Percentiles rank a stretch among this genome's conserved stretches.
Evolutionary conservation across 2,797 vertebrate species (phyloP).

Genomic region (Limosa lapponica): DNA sequence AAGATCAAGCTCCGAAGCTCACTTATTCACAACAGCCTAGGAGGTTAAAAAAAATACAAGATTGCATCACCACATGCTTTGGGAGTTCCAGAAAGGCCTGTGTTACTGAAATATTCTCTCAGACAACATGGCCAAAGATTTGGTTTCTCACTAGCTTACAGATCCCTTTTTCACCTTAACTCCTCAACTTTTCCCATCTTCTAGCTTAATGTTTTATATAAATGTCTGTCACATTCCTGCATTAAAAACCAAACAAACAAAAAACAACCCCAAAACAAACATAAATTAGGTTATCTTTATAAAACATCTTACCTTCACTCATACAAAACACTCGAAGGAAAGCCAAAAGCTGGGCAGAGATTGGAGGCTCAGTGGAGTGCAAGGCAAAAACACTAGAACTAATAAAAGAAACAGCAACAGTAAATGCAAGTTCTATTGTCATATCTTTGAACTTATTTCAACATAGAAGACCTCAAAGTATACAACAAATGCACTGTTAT

Average conservation of each 20-base stretch:
- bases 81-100: neutral
- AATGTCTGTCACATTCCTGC: neutral
- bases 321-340: conserved; percentile 98
- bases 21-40: neutral
- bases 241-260: neutral
- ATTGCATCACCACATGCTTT: neutral
- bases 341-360: conserved; percentile 94
- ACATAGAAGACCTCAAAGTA: neutral
- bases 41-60: neutral
- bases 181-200: neutral
- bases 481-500: neutral
- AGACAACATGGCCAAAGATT: neutral
- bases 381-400: conserved; percentile 96
- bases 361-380: conserved; percentile 92
- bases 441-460: neutral
- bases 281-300: neutral
- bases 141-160: neutral
- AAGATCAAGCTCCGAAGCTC: neutral
- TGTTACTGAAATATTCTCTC: neutral
- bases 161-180: neutral
- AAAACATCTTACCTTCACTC: conserved; percentile 89
- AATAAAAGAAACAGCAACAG: conserved; percentile 30
- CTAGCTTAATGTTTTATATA: neutral
- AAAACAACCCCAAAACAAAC: neutral
- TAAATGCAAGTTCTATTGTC: neutral